Evolutionary conservation across 2,888 invertebrate genomes (phyloP), one percentile per base, ranked within the genome.

Genomic region (Nasonia oneida): DNA sequence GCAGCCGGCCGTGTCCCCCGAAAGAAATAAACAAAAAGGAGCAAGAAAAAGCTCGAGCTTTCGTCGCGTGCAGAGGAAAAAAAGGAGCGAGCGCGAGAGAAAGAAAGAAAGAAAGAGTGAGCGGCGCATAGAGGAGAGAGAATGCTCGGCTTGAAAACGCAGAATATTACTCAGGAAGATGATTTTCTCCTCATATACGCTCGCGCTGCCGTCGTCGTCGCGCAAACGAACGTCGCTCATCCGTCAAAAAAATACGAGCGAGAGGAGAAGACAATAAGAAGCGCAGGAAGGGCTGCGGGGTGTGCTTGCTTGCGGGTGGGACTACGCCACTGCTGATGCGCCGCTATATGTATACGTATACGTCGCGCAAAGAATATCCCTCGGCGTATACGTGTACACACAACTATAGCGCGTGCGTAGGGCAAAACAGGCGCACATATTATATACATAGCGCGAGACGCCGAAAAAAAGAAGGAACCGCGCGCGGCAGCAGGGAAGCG

Each of bases 81-180:
- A 47, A 47, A 4, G n/a, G n/a, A 47, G 37, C 47, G 61, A 37
- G 2, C 29, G 10, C 57, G 33, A 67, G 12, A 74, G 23, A 76
- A 75, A 79, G 42, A 76, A 50, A 76, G 53, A 79, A 61, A 37
- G 42, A 42, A 8, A 75, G 80, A 74, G 71, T 83, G 83, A 83
- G 29, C 29, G 29, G 10, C 33, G 42, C 67, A 12, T 23, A 61
- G 42, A 53, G 73, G 67, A 75, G 80, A 74, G 71, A 86, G 84
- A 85, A 73, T 67, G 84, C 64, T 53, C 71, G 29, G 80, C 50
- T 78, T 84, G 81, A 84, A 87, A 81, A 85, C 81, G 81, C 80
- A 74, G 77, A 87, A 85, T 87, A 83, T 85, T 87, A 87, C 85
- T 87, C 81, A 81, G 81, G 74, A 81, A 85, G 81, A 87, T 83